Evolutionary conservation across 2,888 invertebrate genomes (phyloP).

Genomic region (Brachynemurus nebulosus): DNA sequence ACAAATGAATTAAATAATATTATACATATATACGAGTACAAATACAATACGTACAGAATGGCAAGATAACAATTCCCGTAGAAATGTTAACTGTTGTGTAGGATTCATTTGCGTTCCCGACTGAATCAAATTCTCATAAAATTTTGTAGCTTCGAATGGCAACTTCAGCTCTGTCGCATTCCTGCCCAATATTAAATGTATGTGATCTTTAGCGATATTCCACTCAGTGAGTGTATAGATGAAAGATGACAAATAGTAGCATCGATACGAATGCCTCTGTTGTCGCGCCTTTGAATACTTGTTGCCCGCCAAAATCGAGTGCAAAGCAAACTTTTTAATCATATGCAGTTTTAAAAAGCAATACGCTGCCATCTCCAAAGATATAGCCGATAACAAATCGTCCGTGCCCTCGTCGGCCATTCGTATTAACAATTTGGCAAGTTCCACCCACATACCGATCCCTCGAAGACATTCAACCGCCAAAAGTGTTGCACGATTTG

Average conservation of each 20-base stretch:
- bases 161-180: conserved; percentile 72
- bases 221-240: conserved; percentile 5
- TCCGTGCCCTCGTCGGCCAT: conserved; percentile 98
- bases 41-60: conserved; percentile 16
- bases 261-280: conserved; percentile 79
- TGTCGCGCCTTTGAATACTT: conserved; percentile 88
- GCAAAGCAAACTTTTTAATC: conserved; percentile 89
- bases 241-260: conserved; percentile 39
- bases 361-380: conserved; percentile 90
- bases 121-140: conserved; percentile 64
- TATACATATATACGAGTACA: too few relatives aligned
- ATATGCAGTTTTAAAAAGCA: conserved; percentile 70
- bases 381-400: conserved; percentile 78
- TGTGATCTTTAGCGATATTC: conserved; percentile 90
- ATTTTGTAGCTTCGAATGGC: conserved; percentile 51
- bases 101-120: conserved; percentile 56
- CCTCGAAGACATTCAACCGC: conserved; percentile 78
- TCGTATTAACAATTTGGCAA: conserved; percentile 87
- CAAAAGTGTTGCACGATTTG: conserved; percentile 79
- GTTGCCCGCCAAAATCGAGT: conserved; percentile 92
- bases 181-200: conserved; percentile 85
- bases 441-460: conserved; percentile 69
- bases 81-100: conserved; percentile 63
- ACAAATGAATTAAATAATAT: too few relatives aligned
- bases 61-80: conserved; percentile 56